phyloP scores from a whole-genome alignment of 37 sponge, comb jelly and placozoan species.

The Beroe ovata region DNA sequence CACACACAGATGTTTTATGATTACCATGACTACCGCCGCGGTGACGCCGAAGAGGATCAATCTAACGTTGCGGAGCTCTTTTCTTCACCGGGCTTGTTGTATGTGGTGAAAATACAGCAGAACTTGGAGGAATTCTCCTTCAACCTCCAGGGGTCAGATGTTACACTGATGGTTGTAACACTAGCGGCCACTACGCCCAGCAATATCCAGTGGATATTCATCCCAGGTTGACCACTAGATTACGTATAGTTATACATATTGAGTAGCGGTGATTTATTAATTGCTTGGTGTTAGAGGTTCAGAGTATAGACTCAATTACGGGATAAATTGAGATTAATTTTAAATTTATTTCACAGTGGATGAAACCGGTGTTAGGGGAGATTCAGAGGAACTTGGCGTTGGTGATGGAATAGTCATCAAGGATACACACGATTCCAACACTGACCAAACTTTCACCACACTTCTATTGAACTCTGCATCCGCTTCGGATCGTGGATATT shows the following conservation, averaged over 20 bases:
- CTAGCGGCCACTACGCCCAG: neutral
- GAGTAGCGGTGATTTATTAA: too few species aligned
- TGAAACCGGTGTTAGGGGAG: neutral
- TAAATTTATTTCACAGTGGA: neutral
- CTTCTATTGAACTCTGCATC: neutral
- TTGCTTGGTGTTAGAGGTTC: too few species aligned
- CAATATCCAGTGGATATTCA: neutral
- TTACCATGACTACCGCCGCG: too few species aligned
- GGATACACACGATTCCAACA: neutral
- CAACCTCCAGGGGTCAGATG: neutral
- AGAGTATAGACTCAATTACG: too few species aligned
- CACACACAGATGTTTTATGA: too few species aligned
- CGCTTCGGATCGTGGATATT: neutral
- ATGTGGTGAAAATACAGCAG: slow-evolving; percentile 5
- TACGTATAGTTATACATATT: too few species aligned
- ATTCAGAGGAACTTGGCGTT: neutral
- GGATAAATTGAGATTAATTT: too few species aligned
- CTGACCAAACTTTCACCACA: neutral
- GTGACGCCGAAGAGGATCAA: too few species aligned
- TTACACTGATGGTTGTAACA: neutral
- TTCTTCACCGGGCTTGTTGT: slow-evolving; percentile 6
- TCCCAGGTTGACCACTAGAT: too few species aligned
- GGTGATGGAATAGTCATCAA: neutral
- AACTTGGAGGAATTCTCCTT: neutral
- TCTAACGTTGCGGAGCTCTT: neutral